Evolutionary conservation across 1,140 invertebrate species (phyloP).

Genomic region (Scaptomyza hsui): DNA sequence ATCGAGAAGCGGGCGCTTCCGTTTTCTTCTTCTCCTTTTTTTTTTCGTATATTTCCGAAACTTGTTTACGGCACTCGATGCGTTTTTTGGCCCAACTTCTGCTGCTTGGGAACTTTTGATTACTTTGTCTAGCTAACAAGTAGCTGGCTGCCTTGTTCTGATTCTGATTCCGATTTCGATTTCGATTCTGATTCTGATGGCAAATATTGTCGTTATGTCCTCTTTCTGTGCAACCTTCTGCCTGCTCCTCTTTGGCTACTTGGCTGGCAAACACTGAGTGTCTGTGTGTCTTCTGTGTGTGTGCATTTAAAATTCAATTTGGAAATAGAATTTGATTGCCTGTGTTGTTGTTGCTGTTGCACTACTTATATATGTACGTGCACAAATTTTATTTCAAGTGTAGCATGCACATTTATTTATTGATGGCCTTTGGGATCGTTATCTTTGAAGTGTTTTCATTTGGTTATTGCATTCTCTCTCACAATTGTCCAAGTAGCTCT

Average conservation of each 20-base stretch:
- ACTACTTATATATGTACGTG: too few relatives aligned
- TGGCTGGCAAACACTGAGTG: not conserved
- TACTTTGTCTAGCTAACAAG: constrained; percentile 49
- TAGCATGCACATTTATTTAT: constrained; percentile 35
- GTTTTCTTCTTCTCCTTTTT: constrained; percentile 8
- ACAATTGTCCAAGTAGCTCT: not conserved
- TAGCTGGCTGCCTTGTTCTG: constrained; percentile 20
- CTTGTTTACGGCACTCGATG: constrained; percentile 31
- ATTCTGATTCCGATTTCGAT: constrained; percentile 24
- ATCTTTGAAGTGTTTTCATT: constrained; percentile 9
- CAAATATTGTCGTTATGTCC: constrained; percentile 49
- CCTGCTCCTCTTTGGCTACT: not conserved
- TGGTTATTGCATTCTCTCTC: not conserved
- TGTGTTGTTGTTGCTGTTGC: not conserved
- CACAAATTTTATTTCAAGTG: too few relatives aligned
- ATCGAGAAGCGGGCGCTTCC: constrained; percentile 24
- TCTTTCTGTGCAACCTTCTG: not conserved
- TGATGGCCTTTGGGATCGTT: constrained; percentile 22
- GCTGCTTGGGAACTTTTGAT: constrained; percentile 39
- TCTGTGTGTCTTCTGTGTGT: not conserved
- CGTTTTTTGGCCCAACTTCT: not conserved
- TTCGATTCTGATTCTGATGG: constrained; percentile 21
- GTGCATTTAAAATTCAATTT: constrained; percentile 54
- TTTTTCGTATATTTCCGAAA: constrained; percentile 40
- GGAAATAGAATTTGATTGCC: constrained; percentile 43